These are phyloP conservation scores for Pyrrhia umbra DNA, from an alignment of 2,888 invertebrate species.

Conservation along the genomic window DNA sequence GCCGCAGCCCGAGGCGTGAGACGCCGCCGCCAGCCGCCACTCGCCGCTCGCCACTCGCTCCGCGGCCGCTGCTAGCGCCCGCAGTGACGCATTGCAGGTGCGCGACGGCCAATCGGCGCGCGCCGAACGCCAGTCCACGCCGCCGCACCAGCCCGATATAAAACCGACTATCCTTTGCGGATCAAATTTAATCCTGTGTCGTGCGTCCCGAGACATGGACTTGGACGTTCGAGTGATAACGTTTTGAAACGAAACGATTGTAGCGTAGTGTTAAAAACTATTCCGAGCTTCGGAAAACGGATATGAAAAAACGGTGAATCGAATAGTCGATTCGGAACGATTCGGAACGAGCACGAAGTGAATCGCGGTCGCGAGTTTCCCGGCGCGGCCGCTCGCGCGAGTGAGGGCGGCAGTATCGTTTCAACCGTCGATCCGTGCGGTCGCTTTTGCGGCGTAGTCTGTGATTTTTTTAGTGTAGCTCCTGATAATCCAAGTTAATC, in stretches of 20 bases:
- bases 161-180: slow-evolving; percentile 91
- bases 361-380: slow-evolving; percentile 86
- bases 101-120: slow-evolving; percentile 94
- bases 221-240: slow-evolving; percentile 81
- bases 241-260: slow-evolving; percentile 75
- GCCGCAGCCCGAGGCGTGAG: slow-evolving; percentile 67
- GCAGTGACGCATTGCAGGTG: slow-evolving; percentile 96
- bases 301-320: slow-evolving; percentile 86
- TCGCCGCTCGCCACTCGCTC: slow-evolving; percentile 62
- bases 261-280: slow-evolving; percentile 71
- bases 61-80: slow-evolving; percentile 80
- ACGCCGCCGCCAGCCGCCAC: slow-evolving; percentile 63
- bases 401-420: slow-evolving; percentile 91
- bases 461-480: slow-evolving; percentile 91
- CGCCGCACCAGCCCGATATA: slow-evolving; percentile 93
- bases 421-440: slow-evolving; percentile 89
- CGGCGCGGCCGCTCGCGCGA: slow-evolving; percentile 88
- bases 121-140: slow-evolving; percentile 93
- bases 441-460: slow-evolving; percentile 90
- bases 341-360: slow-evolving; percentile 84
- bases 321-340: slow-evolving; percentile 86
- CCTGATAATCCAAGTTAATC: slow-evolving; percentile 91
- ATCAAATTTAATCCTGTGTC: slow-evolving; percentile 91
- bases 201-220: slow-evolving; percentile 89
- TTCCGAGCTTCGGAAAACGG: slow-evolving; percentile 78